phyloP scores from a whole-genome alignment of 2,888 invertebrate genomes.

The Habroteleia sp. region DNA sequence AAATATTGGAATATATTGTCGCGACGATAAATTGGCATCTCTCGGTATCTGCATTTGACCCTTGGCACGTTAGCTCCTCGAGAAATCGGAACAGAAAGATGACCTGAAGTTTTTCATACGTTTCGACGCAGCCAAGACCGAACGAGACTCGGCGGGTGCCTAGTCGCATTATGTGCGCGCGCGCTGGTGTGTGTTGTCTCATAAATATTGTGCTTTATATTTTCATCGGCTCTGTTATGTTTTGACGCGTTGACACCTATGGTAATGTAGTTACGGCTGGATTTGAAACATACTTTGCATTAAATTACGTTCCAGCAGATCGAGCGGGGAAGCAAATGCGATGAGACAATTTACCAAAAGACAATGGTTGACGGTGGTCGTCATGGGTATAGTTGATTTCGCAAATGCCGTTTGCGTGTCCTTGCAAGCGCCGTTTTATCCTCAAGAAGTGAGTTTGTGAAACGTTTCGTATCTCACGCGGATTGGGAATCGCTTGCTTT shows the following conservation, averaged over 20 bases:
- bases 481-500: too few species aligned
- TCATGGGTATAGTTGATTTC: constrained; percentile 91
- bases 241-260: constrained; percentile 5
- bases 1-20: constrained; percentile 39
- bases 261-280: constrained; percentile 39
- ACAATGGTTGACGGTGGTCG: constrained; percentile 89
- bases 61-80: constrained; percentile 52
- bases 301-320: too few species aligned
- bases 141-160: constrained; percentile 5
- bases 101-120: constrained; percentile 59
- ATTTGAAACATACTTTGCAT: too few species aligned
- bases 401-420: constrained; percentile 92
- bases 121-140: constrained; percentile 43
- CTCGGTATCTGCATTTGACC: constrained; percentile 60
- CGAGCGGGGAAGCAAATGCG: too few species aligned
- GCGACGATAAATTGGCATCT: constrained; percentile 57
- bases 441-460: constrained; percentile 89
- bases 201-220: constrained; percentile 21
- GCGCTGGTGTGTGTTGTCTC: constrained; percentile 28
- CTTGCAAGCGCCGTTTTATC: constrained; percentile 92
- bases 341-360: constrained; percentile 86
- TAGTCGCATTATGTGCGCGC: constrained; percentile 16
- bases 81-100: constrained; percentile 59
- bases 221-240: background rate
- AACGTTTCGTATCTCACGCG: too few species aligned